Evolutionary conservation across 2,113 vertebrate species (phyloP), one percentile per base, ranked within the genome.

Genomic region (Notothenia rossii): DNA sequence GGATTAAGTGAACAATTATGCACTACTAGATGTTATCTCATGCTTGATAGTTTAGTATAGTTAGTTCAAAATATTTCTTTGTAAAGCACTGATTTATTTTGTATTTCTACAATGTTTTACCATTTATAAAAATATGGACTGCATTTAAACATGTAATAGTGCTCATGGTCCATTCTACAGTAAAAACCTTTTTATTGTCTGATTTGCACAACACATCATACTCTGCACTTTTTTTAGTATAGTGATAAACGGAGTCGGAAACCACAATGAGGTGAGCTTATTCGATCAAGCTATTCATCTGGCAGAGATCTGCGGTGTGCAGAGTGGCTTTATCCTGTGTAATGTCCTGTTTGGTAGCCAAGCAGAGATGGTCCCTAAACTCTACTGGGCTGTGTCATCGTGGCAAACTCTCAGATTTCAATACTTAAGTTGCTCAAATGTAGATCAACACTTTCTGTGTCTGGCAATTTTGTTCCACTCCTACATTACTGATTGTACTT

Each of bases 391-490:
- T 67, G 65, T 40, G 29, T 72, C 68, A 49, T 54, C 1, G 0
- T 55, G 17, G 66, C 49, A 25, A n/a, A 58, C 18, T 7, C 20
- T 20, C 77, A 12, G 54, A 2, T 43, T 43, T 18, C 14, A 4
- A 20, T 33, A 29, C 18, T 40, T n/a, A 2, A 10, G 14, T 29
- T 59, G 53, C 63, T 77, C 36, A 13, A 59, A 45, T 29, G 46
- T 18, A 18, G 36, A 51, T n/a, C 10, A 13, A 60, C 0, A 25
- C 11, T 10, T 20, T 70, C 20, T 77, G n/a, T 59, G 33, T 10
- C 22, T 29, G 53, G 14, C n/a, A 60, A 29, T 36, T 73, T 13
- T 43, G 58, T 43, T 63, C 43, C 20, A 63, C 69, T 56, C 49
- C 55, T 43, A 49, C 54, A 60, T 67, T 54, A 14, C 53, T 33